phyloP scores from a whole-genome alignment of 30 jellyfish, hydroid and myxozoan species.

The Chrysaora quinquecirrha region DNA sequence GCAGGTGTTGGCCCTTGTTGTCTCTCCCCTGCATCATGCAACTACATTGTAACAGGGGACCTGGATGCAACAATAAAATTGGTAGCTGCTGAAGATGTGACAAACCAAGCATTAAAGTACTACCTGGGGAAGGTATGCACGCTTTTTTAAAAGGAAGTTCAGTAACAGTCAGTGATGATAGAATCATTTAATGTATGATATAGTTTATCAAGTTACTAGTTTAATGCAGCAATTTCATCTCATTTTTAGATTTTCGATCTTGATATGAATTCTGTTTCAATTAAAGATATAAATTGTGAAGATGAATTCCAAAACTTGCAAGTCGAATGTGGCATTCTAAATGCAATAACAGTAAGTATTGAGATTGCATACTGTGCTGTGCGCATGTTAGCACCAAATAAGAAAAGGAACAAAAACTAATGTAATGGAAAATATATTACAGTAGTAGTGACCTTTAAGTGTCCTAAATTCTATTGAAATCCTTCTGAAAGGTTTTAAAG shows the following conservation, averaged over 20 bases:
- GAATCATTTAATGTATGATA: background rate
- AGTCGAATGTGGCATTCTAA: slow-evolving; percentile 10
- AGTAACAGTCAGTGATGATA: background rate
- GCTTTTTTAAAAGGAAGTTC: background rate
- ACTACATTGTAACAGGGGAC: slow-evolving; percentile 6
- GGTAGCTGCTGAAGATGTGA: background rate
- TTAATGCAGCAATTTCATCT: slow-evolving; percentile 1
- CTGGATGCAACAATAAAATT: background rate
- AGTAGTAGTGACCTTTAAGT: background rate
- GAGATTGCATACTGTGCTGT: background rate
- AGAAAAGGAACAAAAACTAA: background rate
- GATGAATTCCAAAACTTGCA: slow-evolving; percentile 20
- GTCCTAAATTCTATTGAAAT: no score
- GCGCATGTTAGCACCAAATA: slow-evolving; percentile 1
- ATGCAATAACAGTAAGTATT: slow-evolving; percentile 14
- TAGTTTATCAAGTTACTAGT: background rate
- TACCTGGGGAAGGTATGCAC: background rate
- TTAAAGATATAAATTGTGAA: slow-evolving; percentile 12
- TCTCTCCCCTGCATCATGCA: no score
- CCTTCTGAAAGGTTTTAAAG: no score
- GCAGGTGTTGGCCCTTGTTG: no score
- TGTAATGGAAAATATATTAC: background rate
- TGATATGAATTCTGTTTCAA: slow-evolving; percentile 10
- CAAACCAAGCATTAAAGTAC: background rate
- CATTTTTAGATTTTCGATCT: background rate